Evolutionary conservation across 2,113 vertebrate genomes (phyloP).

Genomic region (Protomyctophum bolini): DNA sequence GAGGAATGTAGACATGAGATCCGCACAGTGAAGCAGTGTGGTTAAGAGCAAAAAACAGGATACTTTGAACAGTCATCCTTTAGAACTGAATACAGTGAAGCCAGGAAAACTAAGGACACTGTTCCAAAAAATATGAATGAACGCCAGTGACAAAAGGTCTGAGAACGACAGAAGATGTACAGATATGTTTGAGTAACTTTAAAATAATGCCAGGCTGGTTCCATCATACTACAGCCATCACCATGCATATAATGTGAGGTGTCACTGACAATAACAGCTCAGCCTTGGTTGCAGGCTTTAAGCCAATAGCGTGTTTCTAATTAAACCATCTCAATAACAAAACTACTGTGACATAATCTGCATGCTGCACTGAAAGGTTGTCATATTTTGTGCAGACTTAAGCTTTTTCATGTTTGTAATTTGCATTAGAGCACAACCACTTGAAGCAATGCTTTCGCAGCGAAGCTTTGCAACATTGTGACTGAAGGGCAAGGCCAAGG

Average conservation of each 20-base stretch:
- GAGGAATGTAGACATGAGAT: conserved; percentile 76
- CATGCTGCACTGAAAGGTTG: background rate
- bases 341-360: conserved; percentile 3
- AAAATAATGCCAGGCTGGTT: background rate
- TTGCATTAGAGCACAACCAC: background rate
- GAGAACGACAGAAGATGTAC: background rate
- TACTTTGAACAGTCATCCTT: conserved; percentile 48
- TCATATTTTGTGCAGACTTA: background rate
- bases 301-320: background rate
- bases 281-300: background rate
- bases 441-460: background rate
- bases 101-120: conserved; percentile 49
- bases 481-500: background rate
- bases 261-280: conserved; percentile 8
- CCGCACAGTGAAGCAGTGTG: conserved; percentile 59
- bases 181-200: background rate
- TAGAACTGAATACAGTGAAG: conserved; percentile 14
- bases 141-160: background rate
- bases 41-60: conserved; percentile 58
- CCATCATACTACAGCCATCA: conserved; percentile 4
- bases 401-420: background rate
- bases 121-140: conserved; percentile 24
- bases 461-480: background rate
- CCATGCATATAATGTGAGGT: background rate
- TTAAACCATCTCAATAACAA: conserved; percentile 9